Percentiles rank a stretch among this genome's conserved stretches.
These are phyloP conservation scores for Helogale parvula DNA, from an alignment of 2,113 vertebrate genomes.

Conservation along the genomic window DNA sequence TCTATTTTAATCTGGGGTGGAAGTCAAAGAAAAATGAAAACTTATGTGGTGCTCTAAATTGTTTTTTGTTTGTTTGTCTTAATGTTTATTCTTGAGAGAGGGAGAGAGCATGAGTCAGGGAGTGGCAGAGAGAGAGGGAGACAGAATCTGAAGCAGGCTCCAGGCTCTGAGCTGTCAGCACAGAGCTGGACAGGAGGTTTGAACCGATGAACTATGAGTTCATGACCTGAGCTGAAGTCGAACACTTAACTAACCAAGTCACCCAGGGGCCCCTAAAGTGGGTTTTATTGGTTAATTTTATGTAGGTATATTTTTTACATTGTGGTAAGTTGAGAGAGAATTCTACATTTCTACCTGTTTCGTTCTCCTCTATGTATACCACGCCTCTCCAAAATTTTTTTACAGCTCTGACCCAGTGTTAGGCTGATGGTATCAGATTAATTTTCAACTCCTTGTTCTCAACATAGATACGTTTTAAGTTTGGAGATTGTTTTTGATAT, in stretches of 20 bases:
- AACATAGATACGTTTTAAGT: background rate
- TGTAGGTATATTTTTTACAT: background rate
- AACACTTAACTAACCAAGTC: too few relatives aligned
- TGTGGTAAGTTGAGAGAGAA: background rate
- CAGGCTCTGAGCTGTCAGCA: too few relatives aligned
- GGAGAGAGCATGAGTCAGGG: too few relatives aligned
- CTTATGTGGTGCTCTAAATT: background rate
- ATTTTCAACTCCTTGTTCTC: slow-evolving; percentile 7
- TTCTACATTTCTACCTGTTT: slow-evolving; percentile 12
- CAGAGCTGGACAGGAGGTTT: too few relatives aligned
- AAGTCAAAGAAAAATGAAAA: background rate
- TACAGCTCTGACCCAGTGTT: background rate
- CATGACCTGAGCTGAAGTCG: too few relatives aligned
- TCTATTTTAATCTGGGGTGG: background rate
- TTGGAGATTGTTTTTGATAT: background rate
- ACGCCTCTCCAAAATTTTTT: background rate
- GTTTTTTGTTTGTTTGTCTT: too few relatives aligned
- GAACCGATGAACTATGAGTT: too few relatives aligned
- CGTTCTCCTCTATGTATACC: background rate
- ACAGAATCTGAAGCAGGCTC: too few relatives aligned
- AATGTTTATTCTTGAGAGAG: too few relatives aligned
- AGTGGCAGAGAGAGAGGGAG: too few relatives aligned
- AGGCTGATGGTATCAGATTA: background rate
- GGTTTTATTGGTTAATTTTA: background rate
- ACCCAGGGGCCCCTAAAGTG: background rate